Conservation (phyloP, 2,888 invertebrate genomes). For the Synergus laeviventris region DNA sequence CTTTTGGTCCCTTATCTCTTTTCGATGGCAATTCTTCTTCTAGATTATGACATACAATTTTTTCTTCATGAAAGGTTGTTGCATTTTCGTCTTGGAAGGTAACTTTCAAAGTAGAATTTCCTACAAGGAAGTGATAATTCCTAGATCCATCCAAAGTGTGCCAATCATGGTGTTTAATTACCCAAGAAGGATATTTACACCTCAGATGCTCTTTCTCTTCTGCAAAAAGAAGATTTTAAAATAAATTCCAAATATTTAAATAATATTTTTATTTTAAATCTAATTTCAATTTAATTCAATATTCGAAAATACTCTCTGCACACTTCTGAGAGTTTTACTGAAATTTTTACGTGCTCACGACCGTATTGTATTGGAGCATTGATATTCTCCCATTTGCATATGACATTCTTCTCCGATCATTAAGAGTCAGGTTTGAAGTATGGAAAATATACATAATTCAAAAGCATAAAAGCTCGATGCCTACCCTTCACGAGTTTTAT, state of each 20-base stretch:
- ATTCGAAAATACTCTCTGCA: not conserved
- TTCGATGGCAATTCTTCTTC: constrained; percentile 64
- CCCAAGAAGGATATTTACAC: constrained; percentile 88
- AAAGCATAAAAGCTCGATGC: constrained; percentile 45
- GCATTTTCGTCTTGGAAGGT: constrained; percentile 72
- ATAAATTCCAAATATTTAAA: constrained; percentile 38
- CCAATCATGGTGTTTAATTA: constrained; percentile 88
- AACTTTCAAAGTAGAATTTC: constrained; percentile 84
- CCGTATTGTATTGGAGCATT: constrained; percentile 22
- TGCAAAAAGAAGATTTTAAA: constrained; percentile 68
- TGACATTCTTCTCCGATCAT: constrained; percentile 36
- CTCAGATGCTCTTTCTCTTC: constrained; percentile 86
- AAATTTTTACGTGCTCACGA: constrained; percentile 26
- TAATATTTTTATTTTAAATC: not conserved
- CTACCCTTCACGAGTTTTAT: constrained; percentile 87
- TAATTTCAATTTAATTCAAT: not conserved
- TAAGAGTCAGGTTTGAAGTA: constrained; percentile 38
- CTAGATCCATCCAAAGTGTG: constrained; percentile 85
- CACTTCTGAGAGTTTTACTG: constrained; percentile 14
- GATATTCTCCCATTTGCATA: constrained; percentile 35
- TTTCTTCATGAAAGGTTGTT: constrained; percentile 66
- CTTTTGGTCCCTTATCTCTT: constrained; percentile 76
- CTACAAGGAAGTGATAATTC: constrained; percentile 85
- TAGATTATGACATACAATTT: constrained; percentile 71
- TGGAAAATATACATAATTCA: constrained; percentile 39